Evolutionary conservation across 2,888 invertebrate genomes (phyloP).

Genomic region (Mythimna loreyi): DNA sequence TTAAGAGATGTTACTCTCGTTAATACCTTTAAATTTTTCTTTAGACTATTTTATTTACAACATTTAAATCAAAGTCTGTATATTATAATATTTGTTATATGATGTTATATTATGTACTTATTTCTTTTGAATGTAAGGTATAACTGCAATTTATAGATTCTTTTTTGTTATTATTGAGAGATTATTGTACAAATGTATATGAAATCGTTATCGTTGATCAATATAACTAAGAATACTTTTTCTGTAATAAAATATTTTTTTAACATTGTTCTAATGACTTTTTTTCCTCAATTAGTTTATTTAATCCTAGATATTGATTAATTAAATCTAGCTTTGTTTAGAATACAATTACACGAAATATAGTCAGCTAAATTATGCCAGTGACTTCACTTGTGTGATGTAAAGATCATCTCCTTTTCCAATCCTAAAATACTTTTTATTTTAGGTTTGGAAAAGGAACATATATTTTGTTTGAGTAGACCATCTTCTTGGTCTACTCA

Average conservation of each 20-base stretch:
- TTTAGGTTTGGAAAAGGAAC: too few species aligned
- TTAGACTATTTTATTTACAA: not conserved
- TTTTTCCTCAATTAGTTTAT: not conserved
- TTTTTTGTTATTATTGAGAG: not conserved
- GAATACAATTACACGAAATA: too few species aligned
- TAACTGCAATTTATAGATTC: not conserved
- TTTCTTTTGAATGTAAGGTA: not conserved
- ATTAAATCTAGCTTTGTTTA: too few species aligned
- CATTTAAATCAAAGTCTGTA: not conserved
- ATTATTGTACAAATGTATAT: not conserved
- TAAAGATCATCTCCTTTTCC: too few species aligned
- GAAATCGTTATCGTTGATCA: not conserved
- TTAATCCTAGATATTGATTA: too few species aligned
- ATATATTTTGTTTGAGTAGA: too few species aligned
- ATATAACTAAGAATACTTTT: not conserved
- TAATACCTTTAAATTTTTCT: not conserved
- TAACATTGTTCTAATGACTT: not conserved
- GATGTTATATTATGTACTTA: not conserved
- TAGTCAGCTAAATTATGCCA: too few species aligned
- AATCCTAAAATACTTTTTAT: too few species aligned
- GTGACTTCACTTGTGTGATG: too few species aligned
- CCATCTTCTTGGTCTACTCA: too few species aligned
- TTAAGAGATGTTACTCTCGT: not conserved
- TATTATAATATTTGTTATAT: conserved; percentile 7
- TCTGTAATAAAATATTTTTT: conserved; percentile 1